A percentile compares a stretch with the other conserved stretches of the same genome.
phyloP scores from a whole-genome alignment of 2,888 invertebrate genomes.

The Scaptomyza parva region DNA sequence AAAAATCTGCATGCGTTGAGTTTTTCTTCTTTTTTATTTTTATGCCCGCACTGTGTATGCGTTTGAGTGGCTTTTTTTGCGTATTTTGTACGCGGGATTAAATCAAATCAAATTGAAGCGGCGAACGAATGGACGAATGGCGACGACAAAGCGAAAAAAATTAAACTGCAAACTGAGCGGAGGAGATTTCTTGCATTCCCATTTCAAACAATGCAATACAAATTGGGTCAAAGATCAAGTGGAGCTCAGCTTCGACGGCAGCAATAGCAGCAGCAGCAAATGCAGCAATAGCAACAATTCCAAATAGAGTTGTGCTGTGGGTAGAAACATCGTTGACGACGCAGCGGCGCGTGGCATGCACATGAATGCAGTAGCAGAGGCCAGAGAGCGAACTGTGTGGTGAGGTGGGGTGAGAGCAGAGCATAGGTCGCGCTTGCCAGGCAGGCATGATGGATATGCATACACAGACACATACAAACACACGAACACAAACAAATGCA shows the following conservation, averaged over 20 bases:
- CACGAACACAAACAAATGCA: conserved; percentile 36
- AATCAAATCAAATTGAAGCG: conserved; percentile 74
- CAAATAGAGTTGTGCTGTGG: conserved; percentile 71
- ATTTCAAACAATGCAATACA: conserved; percentile 76
- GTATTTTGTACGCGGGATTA: conserved; percentile 48
- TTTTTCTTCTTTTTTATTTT: conserved; percentile 29
- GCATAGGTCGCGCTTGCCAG: conserved; percentile 74
- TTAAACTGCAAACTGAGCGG: conserved; percentile 59
- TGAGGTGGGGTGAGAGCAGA: conserved; percentile 11
- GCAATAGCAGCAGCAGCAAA: conserved; percentile 24
- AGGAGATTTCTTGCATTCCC: conserved; percentile 74
- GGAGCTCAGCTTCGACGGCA: conserved; percentile 70
- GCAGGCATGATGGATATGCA: conserved; percentile 74
- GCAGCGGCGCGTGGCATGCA: conserved; percentile 76
- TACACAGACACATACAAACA: background rate
- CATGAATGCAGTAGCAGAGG: conserved; percentile 59
- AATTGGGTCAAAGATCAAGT: conserved; percentile 82
- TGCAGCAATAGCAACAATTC: conserved; percentile 40
- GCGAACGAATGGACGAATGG: conserved; percentile 53
- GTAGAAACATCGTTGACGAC: conserved; percentile 48
- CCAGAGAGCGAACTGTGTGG: conserved; percentile 15
- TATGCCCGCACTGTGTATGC: conserved; percentile 12
- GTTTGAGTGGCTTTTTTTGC: conserved; percentile 8
- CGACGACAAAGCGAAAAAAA: conserved; percentile 70
- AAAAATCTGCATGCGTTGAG: conserved; percentile 40